These are phyloP conservation scores for Drosophila bipectinata DNA, from an alignment of 1,140 invertebrate genomes.

Conservation along the genomic window DNA sequence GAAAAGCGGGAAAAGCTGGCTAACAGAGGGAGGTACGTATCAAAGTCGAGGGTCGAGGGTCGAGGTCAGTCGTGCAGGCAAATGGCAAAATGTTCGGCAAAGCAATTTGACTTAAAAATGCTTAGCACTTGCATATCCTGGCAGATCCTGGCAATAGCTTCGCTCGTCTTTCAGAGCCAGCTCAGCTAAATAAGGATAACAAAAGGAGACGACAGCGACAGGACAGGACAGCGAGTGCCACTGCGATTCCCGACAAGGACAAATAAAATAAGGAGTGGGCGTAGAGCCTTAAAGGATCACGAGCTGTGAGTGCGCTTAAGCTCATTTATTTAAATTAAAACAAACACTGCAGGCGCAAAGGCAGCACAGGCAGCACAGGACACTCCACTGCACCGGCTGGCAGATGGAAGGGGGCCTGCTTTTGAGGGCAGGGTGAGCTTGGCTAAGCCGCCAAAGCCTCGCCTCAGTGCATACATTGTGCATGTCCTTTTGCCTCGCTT, in stretches of 20 bases:
- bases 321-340: slow-evolving; percentile 84
- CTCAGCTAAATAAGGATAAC: slow-evolving; percentile 64
- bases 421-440: neutral
- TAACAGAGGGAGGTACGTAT: slow-evolving; percentile 2
- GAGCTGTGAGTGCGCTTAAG: slow-evolving; percentile 73
- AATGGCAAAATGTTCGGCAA: slow-evolving; percentile 70
- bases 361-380: slow-evolving; percentile 48
- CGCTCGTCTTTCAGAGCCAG: slow-evolving; percentile 23
- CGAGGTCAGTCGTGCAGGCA: slow-evolving; percentile 56
- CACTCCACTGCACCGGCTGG: slow-evolving; percentile 18
- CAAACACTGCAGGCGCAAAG: slow-evolving; percentile 78
- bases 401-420: neutral
- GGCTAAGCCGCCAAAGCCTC: slow-evolving; percentile 51
- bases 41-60: slow-evolving; percentile 19
- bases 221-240: slow-evolving; percentile 17
- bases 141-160: slow-evolving; percentile 32
- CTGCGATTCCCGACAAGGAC: slow-evolving; percentile 33
- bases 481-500: slow-evolving; percentile 24
- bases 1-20: slow-evolving; percentile 25
- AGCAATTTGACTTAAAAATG: slow-evolving; percentile 82
- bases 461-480: slow-evolving; percentile 61
- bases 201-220: slow-evolving; percentile 27
- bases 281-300: slow-evolving; percentile 76
- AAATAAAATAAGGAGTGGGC: slow-evolving; percentile 58
- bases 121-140: slow-evolving; percentile 79